These are phyloP conservation scores for Eupithecia inturbata DNA, from an alignment of 2,888 invertebrate genomes.

Conservation along the genomic window DNA sequence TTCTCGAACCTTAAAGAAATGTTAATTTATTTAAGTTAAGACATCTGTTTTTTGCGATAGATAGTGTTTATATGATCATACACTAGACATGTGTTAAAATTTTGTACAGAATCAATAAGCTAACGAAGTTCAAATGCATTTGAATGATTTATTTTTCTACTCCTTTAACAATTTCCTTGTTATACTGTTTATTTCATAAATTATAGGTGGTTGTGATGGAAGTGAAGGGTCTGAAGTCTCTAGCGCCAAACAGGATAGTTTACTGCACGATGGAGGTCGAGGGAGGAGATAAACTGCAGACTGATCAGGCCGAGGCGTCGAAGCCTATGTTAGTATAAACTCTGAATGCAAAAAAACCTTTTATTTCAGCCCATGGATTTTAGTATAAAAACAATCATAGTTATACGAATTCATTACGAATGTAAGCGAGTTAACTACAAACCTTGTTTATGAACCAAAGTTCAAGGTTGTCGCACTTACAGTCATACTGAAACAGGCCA, in stretches of 20 bases:
- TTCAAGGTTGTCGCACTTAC: too few species aligned
- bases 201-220: constrained; percentile 98
- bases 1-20: background rate
- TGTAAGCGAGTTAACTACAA: too few species aligned
- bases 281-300: constrained; percentile 99
- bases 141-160: background rate
- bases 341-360: background rate
- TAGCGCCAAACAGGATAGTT: constrained; percentile 98
- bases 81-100: background rate
- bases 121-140: background rate
- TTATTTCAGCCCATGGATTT: background rate
- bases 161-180: background rate
- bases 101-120: background rate
- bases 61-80: background rate
- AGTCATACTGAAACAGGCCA: too few species aligned
- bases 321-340: constrained; percentile 92
- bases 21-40: too few species aligned
- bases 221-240: constrained; percentile 98
- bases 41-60: background rate
- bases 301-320: constrained; percentile 99
- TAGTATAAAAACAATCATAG: too few species aligned
- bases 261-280: constrained; percentile 99
- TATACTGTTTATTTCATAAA: constrained; percentile 27
- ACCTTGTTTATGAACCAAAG: too few species aligned
- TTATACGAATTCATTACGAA: too few species aligned